Base-by-base conservation (phyloP, 2,888 invertebrate species). In the Drosophila robusta region DNA sequence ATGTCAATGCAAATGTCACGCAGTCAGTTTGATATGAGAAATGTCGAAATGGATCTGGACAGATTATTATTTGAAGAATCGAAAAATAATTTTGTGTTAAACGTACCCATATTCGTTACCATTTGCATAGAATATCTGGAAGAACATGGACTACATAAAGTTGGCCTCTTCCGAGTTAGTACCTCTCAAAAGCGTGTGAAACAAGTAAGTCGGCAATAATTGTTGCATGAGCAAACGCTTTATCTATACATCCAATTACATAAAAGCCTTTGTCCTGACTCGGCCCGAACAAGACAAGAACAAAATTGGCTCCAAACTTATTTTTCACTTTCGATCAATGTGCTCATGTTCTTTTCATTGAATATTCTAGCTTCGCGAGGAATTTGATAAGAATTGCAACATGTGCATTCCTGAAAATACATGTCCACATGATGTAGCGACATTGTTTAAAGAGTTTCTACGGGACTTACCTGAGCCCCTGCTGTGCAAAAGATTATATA, bases 391-490 rank as follows among this genome's bases (percentile, higher is more conserved):
- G 70, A 97, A 96, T 16, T 94, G 95, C 82, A 94, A 94, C 12
- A 94, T 94, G 64, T 39, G 54, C 24, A 93, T 98, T 81, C 94
- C 95, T 9, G 96, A 96, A 12, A 63, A 77, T 46, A 96, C 96
- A 83, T 97, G 97, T 92, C 97, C 98, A 1, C 98, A 98, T 92
- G 98, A 98, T 91, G 97, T 98, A 61, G 98, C 98, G 8, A 97
- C 97, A 0, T 93, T 98, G 41, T 94, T 98, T 34, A 98, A 98
- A 92, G 98, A 98, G 93, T 98, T 96, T 93, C 95, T 98, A 78
- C 93, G 98, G 52, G 98, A 98, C 91, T 93, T 98, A 41, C 98
- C 98, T 0, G 98, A 98, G 90, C 97, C 98, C 8, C 93, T 98
- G 70, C 94, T 98, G 42, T 98, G 98, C 90, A 94, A 96, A 84